Evolutionary conservation across 2,888 invertebrate genomes (phyloP).

Genomic region (Erpobdella octoculata): DNA sequence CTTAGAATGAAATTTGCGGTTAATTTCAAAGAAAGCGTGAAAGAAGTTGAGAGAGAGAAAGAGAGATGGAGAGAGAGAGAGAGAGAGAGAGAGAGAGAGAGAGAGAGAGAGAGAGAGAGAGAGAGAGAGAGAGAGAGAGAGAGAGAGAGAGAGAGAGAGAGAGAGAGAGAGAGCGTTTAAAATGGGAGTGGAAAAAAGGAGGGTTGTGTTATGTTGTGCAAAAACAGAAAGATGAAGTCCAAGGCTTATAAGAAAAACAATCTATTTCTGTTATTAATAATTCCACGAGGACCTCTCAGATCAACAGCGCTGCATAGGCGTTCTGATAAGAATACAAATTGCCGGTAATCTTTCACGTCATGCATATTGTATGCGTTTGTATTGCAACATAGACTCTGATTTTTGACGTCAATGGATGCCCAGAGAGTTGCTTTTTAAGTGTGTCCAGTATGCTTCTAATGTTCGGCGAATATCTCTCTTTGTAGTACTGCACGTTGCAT

Average conservation of each 20-base stretch:
- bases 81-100: neutral
- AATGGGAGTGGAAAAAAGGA: neutral
- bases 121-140: neutral
- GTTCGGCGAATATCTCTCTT: no score
- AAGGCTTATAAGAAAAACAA: neutral
- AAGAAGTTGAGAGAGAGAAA: no score
- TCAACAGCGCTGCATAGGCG: neutral
- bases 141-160: neutral
- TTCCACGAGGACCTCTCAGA: neutral
- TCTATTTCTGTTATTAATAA: conserved; percentile 7
- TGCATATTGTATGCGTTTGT: conserved; percentile 3
- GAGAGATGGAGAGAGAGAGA: no score
- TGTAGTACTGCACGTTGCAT: no score
- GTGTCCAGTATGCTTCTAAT: no score
- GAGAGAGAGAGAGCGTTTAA: neutral
- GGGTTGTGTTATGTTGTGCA: neutral
- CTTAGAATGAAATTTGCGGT: no score
- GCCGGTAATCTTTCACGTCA: conserved; percentile 1
- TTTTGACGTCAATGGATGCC: neutral
- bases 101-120: neutral
- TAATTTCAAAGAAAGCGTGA: no score
- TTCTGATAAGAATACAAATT: neutral
- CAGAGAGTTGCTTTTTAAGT: no score
- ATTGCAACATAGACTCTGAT: neutral
- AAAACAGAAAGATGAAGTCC: neutral